A percentile compares a stretch with the other conserved stretches of the same genome.
phyloP scores from a whole-genome alignment of 2,113 vertebrate genomes.

The Muntiacus muntjak region DNA sequence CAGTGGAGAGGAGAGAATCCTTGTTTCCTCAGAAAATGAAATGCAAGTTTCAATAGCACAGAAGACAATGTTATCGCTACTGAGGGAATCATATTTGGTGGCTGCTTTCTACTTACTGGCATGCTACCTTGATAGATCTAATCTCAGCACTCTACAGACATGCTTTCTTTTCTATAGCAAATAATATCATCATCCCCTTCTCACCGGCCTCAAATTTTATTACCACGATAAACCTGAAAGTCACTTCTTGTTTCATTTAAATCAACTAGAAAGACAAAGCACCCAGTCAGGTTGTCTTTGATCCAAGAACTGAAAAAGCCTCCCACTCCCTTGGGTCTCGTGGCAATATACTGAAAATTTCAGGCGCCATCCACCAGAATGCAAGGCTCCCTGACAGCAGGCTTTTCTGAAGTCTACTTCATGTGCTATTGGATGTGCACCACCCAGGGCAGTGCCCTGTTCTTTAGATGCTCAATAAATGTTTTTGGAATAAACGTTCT shows the following conservation, averaged over 20 bases:
- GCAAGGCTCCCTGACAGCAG: neutral
- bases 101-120: slow-evolving; percentile 38
- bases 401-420: neutral
- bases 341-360: neutral
- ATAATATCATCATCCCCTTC: neutral
- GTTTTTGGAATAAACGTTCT: neutral
- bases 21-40: slow-evolving; percentile 59
- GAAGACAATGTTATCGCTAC: neutral
- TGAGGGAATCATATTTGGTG: neutral
- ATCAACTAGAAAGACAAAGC: neutral
- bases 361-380: neutral
- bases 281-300: neutral
- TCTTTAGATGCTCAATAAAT: neutral
- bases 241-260: slow-evolving; percentile 41
- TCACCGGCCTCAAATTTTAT: neutral
- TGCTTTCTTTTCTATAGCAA: neutral
- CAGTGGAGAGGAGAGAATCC: neutral
- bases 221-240: slow-evolving; percentile 23
- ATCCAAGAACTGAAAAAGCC: neutral
- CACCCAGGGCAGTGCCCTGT: neutral
- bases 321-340: neutral
- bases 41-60: slow-evolving; percentile 35
- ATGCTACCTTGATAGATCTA: slow-evolving; percentile 21
- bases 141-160: neutral
- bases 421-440: neutral